Evolutionary conservation across 2,797 vertebrate species (phyloP).

Genomic region (Crocidura indochinensis): DNA sequence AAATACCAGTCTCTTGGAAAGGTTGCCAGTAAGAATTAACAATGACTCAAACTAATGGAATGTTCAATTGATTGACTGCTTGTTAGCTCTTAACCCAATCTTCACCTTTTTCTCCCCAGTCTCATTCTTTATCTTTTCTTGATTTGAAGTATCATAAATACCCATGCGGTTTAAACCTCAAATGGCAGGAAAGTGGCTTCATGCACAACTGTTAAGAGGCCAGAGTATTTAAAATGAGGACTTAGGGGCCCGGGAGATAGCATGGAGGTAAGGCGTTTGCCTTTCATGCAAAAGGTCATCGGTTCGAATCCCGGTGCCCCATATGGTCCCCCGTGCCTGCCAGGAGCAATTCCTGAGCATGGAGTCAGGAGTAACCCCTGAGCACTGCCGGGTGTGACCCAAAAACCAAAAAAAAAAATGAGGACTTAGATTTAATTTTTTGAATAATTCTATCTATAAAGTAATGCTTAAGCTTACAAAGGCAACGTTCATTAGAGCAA

Average conservation of each 20-base stretch:
- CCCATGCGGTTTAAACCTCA: background rate
- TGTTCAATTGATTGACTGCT: constrained; percentile 38
- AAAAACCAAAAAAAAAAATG: too few species aligned
- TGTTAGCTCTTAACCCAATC: constrained; percentile 44
- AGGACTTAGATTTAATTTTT: background rate
- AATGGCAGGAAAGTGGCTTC: background rate
- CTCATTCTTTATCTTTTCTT: constrained; percentile 16
- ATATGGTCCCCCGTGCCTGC: too few species aligned
- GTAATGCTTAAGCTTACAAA: background rate
- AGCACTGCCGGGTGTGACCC: too few species aligned
- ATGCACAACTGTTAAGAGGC: background rate
- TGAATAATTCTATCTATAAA: constrained; percentile 15
- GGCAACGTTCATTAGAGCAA: background rate
- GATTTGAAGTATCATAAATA: constrained; percentile 40
- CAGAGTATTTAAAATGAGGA: constrained; percentile 55
- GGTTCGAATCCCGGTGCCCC: too few species aligned
- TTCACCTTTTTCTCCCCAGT: background rate
- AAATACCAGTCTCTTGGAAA: constrained; percentile 25
- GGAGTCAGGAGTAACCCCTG: too few species aligned
- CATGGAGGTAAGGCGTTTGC: too few species aligned
- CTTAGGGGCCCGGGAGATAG: too few species aligned
- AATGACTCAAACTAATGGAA: constrained; percentile 71
- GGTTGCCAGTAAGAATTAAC: constrained; percentile 2
- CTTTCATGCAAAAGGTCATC: too few species aligned
- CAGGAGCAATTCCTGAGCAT: too few species aligned